Evolutionary conservation across 2,113 vertebrate genomes (phyloP).

Genomic region (Otocyon megalotis): DNA sequence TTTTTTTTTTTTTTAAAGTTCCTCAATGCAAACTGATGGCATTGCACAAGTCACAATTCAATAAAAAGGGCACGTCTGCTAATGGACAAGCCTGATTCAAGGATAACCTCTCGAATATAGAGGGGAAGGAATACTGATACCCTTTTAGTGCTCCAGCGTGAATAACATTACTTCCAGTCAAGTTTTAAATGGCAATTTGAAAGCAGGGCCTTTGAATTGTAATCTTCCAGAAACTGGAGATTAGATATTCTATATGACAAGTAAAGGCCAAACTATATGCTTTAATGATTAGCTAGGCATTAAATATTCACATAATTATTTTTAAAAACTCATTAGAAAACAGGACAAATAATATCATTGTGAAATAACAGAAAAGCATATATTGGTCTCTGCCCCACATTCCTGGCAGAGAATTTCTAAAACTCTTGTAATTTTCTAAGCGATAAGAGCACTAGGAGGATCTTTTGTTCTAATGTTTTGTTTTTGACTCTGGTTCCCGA

Average conservation of each 20-base stretch:
- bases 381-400: not conserved
- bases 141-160: not conserved
- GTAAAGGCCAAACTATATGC: not conserved
- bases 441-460: not conserved
- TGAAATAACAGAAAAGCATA: not conserved
- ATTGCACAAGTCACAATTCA: not conserved
- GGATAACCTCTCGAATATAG: not conserved
- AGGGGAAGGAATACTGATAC: not conserved
- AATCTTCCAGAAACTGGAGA: not conserved
- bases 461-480: not conserved
- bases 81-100: not conserved
- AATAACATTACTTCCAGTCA: not conserved
- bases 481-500: not conserved
- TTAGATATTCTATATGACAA: not conserved
- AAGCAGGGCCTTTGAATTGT: not conserved
- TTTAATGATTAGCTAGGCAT: not conserved
- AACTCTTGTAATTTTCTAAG: not conserved
- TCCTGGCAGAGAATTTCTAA: not conserved
- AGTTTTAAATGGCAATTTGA: conserved; percentile 30
- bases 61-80: not conserved
- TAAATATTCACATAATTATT: not conserved
- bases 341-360: not conserved
- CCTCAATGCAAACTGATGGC: not conserved
- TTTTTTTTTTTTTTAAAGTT: conserved; percentile 36
- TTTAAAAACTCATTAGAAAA: not conserved